phyloP scores from a whole-genome alignment of 2,888 invertebrate species.

The Apantesis nais region DNA sequence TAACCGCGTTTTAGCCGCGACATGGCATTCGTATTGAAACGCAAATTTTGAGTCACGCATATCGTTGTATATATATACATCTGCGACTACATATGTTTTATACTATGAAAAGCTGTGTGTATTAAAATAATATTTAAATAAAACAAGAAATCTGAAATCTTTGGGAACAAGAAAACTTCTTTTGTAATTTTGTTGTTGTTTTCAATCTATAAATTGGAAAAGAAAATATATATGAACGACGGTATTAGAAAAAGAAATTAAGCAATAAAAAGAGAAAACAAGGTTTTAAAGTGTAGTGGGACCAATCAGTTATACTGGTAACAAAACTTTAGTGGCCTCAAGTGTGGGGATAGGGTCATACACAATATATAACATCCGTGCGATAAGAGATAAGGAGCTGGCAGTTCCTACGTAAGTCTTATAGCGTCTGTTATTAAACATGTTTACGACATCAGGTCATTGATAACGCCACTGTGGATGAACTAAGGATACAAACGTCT shows the following conservation, averaged over 20 bases:
- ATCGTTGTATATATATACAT: constrained; percentile 22
- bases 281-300: constrained; percentile 19
- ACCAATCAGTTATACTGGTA: constrained; percentile 31
- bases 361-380: constrained; percentile 59
- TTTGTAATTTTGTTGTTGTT: constrained; percentile 9
- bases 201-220: constrained; percentile 1
- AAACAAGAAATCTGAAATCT: constrained; percentile 5
- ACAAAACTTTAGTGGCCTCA: constrained; percentile 52
- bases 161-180: constrained; percentile 4
- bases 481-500: constrained; percentile 20
- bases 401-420: constrained; percentile 62
- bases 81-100: too few relatives aligned
- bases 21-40: constrained; percentile 57
- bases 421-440: constrained; percentile 54
- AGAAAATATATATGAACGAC: neutral
- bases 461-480: constrained; percentile 60
- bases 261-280: constrained; percentile 6
- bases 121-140: constrained; percentile 22
- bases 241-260: neutral
- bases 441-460: constrained; percentile 63
- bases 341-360: constrained; percentile 56
- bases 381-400: constrained; percentile 64
- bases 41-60: constrained; percentile 55
- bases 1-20: constrained; percentile 60
- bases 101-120: constrained; percentile 26